Base-by-base conservation (phyloP, 2,888 invertebrate species). In the Cloeon dipterum region DNA sequence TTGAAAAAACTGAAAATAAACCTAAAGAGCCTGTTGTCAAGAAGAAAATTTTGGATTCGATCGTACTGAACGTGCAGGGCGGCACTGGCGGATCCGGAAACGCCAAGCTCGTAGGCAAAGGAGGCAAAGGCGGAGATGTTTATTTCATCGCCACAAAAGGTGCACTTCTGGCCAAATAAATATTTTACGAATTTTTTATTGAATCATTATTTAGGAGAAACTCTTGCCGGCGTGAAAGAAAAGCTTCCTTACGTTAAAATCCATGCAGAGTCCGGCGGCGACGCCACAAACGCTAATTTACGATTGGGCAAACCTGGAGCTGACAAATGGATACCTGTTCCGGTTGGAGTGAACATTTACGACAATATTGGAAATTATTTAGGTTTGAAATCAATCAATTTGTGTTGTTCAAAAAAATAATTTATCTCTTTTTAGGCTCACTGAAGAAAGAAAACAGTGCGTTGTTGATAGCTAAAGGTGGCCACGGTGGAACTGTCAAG, bases 121-220 rank as follows among this genome's bases (percentile, higher is more conserved):
- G 94, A 10, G 94, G 94, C 0, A 72, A 75, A 53, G 94, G 94
- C 29, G 94, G 94, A 3, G 70, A 78, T 55, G 73, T 96, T 3
- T 70, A 70, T 47, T 64, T 82, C 13, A 56, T 68, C 21, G 74
- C 74, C 0, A 69, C 67, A 46, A 71, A 77, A 49, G 60, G 51
- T 50, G 13, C 26, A 14, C 11, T 18, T 10, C 13, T 32, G 5
- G 19, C 10, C 10, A 10, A 36, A 32, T 20, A 4, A 26, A 33
- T 23, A 5, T 20, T 23, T 20, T 38, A 26, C 8, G 11, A 20
- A 16, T 19, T 17, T 23, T 7, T 36, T 8, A 34, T 20, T 37
- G 20, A 5, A 34, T 23, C 8, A 25, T 32, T 39, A 40, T 26
- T 18, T 39, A 11, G 7, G 23, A 23, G 23, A 7, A 23, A 23